Conservation (phyloP, 2,888 invertebrate species). For the Drosophila limbata region DNA sequence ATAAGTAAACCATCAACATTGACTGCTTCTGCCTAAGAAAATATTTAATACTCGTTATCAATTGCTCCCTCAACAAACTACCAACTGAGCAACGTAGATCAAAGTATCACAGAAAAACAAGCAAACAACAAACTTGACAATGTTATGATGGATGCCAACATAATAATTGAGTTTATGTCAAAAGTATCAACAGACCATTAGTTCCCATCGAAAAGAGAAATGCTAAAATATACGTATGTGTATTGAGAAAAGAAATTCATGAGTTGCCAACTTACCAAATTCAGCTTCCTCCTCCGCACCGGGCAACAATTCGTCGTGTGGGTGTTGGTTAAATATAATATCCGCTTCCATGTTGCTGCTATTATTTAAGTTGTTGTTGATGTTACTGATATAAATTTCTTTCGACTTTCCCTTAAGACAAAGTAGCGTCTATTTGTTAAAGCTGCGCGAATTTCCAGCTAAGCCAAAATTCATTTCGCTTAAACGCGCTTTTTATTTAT, state of each 20-base stretch:
- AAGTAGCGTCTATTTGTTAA: conserved; percentile 31
- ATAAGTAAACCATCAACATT: not conserved
- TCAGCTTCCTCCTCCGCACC: conserved; percentile 82
- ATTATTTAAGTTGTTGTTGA: conserved; percentile 12
- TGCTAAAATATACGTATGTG: not conserved
- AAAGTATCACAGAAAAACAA: conserved; percentile 3
- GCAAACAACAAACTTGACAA: conserved; percentile 10
- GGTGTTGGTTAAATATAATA: conserved; percentile 46
- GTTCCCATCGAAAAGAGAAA: not conserved
- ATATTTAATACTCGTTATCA: not conserved
- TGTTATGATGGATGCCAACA: conserved; percentile 5
- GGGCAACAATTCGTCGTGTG: conserved; percentile 62
- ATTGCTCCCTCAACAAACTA: not conserved
- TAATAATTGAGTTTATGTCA: conserved; percentile 12
- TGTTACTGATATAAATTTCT: conserved; percentile 8
- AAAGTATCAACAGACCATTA: conserved; percentile 5
- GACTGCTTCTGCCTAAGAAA: not conserved
- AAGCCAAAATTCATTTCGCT: conserved; percentile 22
- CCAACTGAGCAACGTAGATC: conserved; percentile 13
- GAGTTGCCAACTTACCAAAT: conserved; percentile 78
- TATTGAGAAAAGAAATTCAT: not conserved
- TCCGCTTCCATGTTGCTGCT: conserved; percentile 54
- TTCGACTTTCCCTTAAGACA: conserved; percentile 14
- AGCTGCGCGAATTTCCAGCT: conserved; percentile 33
- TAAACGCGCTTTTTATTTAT: conserved; percentile 40